phyloP scores from a whole-genome alignment of 1,140 invertebrate genomes.

The Limonius californicus region DNA sequence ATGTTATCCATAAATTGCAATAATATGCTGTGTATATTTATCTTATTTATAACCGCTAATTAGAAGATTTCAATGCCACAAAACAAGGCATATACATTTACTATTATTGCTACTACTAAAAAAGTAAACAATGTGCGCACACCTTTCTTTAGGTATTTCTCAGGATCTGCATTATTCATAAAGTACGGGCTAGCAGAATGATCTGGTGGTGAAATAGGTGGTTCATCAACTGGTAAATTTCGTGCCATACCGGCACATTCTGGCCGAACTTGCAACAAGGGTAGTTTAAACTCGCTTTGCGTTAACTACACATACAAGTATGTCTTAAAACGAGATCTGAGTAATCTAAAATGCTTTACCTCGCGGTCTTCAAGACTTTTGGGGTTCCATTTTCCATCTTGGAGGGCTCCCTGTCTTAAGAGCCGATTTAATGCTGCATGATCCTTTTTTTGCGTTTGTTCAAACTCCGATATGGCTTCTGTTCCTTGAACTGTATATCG shows the following conservation, averaged over 20 bases:
- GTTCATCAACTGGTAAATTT: constrained; percentile 55
- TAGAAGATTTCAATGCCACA: too few relatives aligned
- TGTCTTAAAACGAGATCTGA: too few relatives aligned
- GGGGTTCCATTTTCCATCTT: constrained; percentile 54
- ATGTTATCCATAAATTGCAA: too few relatives aligned
- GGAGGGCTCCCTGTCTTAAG: constrained; percentile 53
- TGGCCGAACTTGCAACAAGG: constrained; percentile 59
- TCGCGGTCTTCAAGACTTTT: constrained; percentile 58
- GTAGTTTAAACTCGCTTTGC: constrained; percentile 60
- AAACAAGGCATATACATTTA: too few relatives aligned
- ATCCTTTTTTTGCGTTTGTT: constrained; percentile 56
- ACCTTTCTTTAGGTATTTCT: constrained; percentile 64
- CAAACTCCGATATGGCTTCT: constrained; percentile 64
- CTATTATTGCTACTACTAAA: too few relatives aligned
- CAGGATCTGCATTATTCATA: constrained; percentile 59
- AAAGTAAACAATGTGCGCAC: too few relatives aligned
- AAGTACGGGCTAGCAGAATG: constrained; percentile 64
- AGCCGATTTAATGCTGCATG: constrained; percentile 52
- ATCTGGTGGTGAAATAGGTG: constrained; percentile 51
- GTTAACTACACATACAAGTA: constrained; percentile 56
- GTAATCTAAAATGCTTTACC: too few relatives aligned
- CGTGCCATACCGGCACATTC: constrained; percentile 59
- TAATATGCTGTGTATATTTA: too few relatives aligned
- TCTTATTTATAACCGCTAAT: too few relatives aligned
- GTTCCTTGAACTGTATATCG: constrained; percentile 62